Percentiles rank a stretch among this genome's conserved stretches.
Conservation (phyloP, 2,888 invertebrate genomes). For the Epistrophe grossulariae region DNA sequence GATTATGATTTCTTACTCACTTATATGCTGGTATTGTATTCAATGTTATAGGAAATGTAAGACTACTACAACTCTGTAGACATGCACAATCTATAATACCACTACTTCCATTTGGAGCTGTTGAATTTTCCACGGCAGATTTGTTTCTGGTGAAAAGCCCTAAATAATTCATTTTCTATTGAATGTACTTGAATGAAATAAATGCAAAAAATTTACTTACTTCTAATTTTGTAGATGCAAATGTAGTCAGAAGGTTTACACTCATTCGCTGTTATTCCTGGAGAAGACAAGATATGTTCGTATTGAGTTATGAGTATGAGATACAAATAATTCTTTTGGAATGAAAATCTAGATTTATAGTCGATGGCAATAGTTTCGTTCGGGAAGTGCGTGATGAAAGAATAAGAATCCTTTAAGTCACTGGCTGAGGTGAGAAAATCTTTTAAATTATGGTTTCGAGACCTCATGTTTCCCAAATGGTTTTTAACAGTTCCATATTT, state of each 20-base stretch:
- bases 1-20: slow-evolving; percentile 38
- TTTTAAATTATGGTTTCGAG: no score
- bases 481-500: no score
- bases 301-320: neutral
- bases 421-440: no score
- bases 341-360: no score
- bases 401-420: no score
- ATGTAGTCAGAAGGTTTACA: slow-evolving; percentile 79
- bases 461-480: no score
- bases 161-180: no score
- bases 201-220: slow-evolving; percentile 55
- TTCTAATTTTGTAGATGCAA: slow-evolving; percentile 78
- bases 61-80: slow-evolving; percentile 78
- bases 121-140: slow-evolving; percentile 76
- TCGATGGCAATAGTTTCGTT: no score
- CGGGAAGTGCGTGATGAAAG: no score
- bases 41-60: slow-evolving; percentile 77
- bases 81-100: slow-evolving; percentile 79
- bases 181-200: no score
- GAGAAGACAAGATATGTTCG: slow-evolving; percentile 7
- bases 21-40: slow-evolving; percentile 75
- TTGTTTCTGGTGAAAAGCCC: slow-evolving; percentile 78
- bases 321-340: no score
- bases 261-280: slow-evolving; percentile 74
- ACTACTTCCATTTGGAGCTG: slow-evolving; percentile 75